Percentiles rank a stretch among this genome's conserved stretches.
Evolutionary conservation across 2,888 invertebrate genomes (phyloP).

Genomic region (Ferdinandea cuprea): DNA sequence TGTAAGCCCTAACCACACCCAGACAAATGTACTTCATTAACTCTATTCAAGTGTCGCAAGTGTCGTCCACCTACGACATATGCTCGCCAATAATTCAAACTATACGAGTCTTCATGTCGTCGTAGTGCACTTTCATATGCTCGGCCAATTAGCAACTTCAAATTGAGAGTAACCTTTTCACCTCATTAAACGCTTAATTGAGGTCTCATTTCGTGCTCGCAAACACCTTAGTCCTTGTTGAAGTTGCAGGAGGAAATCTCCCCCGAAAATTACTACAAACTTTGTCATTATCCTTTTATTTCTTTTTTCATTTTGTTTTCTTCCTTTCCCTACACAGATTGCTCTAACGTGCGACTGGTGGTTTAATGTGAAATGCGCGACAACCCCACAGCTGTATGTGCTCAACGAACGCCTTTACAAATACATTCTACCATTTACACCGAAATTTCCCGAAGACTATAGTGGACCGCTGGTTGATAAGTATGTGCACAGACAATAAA

Average conservation of each 20-base stretch:
- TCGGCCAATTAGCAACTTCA: constrained; percentile 58
- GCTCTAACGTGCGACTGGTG: constrained; percentile 96
- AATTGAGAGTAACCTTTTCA: constrained; percentile 46
- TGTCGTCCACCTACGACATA: background rate
- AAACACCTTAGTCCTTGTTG: constrained; percentile 10
- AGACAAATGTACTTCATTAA: constrained; percentile 33
- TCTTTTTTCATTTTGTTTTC: constrained; percentile 23
- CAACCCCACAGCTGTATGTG: constrained; percentile 93
- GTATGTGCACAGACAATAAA: constrained; percentile 82
- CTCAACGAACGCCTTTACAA: constrained; percentile 94
- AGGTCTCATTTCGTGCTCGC: constrained; percentile 45
- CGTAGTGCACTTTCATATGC: constrained; percentile 13
- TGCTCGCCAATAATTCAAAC: constrained; percentile 17
- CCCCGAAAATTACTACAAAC: constrained; percentile 56
- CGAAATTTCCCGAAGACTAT: constrained; percentile 95
- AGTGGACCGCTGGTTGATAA: constrained; percentile 94
- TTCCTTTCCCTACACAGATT: constrained; percentile 83
- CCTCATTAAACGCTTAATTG: constrained; percentile 64
- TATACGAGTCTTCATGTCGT: constrained; percentile 3
- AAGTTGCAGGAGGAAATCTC: constrained; percentile 21
- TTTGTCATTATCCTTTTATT: constrained; percentile 49
- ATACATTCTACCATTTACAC: constrained; percentile 92
- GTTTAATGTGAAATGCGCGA: constrained; percentile 94
- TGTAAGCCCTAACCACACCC: constrained; percentile 23
- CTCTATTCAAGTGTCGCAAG: constrained; percentile 42